phyloP scores from a whole-genome alignment of 2,888 invertebrate species.

The Digitonthophagus gazella region DNA sequence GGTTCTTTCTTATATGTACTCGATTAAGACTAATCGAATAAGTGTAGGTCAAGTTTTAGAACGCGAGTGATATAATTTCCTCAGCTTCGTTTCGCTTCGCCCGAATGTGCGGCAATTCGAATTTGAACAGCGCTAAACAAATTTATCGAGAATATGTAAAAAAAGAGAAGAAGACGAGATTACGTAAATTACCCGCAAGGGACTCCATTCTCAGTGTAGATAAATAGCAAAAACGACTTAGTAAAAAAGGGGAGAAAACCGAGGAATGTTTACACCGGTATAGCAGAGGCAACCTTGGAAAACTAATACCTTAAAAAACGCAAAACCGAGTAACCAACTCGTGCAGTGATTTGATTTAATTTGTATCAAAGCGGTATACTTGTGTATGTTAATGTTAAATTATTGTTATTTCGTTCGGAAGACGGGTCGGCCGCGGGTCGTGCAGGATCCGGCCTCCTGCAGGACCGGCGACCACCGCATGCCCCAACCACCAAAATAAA shows the following conservation, averaged over 20 bases:
- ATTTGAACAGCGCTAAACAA: conserved; percentile 5
- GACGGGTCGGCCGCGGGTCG: conserved; percentile 53
- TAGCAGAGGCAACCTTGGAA: conserved; percentile 1
- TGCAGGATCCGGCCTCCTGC: conserved; percentile 54
- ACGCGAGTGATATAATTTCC: conserved; percentile 7
- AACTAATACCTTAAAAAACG: conserved; percentile 34
- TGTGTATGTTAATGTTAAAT: conserved; percentile 50
- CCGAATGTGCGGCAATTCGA: conserved; percentile 15
- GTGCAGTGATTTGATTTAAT: conserved; percentile 47
- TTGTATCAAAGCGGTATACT: conserved; percentile 44
- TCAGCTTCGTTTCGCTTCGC: conserved; percentile 8
- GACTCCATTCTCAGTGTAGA: conserved; percentile 54
- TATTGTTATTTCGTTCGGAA: conserved; percentile 49
- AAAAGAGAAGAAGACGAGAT: conserved; percentile 17
- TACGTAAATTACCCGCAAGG: conserved; percentile 26
- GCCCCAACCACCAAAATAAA: conserved; percentile 28
- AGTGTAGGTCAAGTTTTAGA: conserved; percentile 8
- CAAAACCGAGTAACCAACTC: conserved; percentile 33
- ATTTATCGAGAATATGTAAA: conserved; percentile 11
- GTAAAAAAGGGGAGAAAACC: conserved; percentile 22
- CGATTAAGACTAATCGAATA: conserved; percentile 18
- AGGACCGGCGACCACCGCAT: conserved; percentile 47
- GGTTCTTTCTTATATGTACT: conserved; percentile 13
- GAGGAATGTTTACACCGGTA: conserved; percentile 12
- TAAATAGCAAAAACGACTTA: conserved; percentile 44